Conservation (phyloP, 2,888 invertebrate species). For the Amphipoea oculea region DNA sequence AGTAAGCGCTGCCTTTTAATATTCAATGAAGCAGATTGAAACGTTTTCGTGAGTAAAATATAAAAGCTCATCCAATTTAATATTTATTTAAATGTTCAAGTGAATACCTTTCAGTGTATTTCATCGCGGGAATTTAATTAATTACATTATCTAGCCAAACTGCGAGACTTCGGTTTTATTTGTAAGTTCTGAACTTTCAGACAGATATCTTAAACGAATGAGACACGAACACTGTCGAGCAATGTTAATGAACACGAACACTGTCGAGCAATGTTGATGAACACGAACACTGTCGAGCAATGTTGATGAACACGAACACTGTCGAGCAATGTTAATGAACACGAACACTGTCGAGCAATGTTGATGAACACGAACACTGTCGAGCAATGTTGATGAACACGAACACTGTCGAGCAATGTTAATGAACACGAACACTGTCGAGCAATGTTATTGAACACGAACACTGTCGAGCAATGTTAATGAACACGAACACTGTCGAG, state of each 20-base stretch:
- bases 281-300: conserved; percentile 5
- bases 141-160: conserved; percentile 19
- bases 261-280: conserved; percentile 8
- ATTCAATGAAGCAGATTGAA: conserved; percentile 4
- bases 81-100: conserved; percentile 30
- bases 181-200: conserved; percentile 8
- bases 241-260: conserved; percentile 15
- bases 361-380: not conserved
- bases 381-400: conserved; percentile 12
- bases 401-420: not conserved
- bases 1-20: conserved; percentile 2
- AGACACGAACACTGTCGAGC: not conserved
- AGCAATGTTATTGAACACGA: conserved; percentile 14
- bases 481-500: not conserved
- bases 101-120: conserved; percentile 7
- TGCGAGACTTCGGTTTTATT: conserved; percentile 17
- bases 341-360: not conserved
- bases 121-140: conserved; percentile 34
- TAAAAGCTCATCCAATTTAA: conserved; percentile 18
- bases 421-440: not conserved
- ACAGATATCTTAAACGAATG: not conserved
- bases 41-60: conserved; percentile 32
- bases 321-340: conserved; percentile 9
- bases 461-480: not conserved
- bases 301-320: conserved; percentile 3